phyloP scores from a whole-genome alignment of 2,797 vertebrate genomes.

The Microctenopoma lineatum region DNA sequence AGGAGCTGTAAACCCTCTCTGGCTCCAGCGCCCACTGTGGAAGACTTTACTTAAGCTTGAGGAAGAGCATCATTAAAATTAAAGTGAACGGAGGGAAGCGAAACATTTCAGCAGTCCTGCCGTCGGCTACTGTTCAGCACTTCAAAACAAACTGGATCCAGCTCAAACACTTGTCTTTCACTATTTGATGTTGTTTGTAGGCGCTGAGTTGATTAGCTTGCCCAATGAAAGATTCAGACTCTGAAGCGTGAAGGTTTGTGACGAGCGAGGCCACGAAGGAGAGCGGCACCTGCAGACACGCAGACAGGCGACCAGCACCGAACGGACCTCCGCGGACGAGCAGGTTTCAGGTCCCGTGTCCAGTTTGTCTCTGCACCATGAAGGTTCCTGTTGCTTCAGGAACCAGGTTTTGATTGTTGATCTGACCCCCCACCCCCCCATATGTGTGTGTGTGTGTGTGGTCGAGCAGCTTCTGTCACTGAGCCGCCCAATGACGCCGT shows the following conservation, averaged over 20 bases:
- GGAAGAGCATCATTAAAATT: slow-evolving; percentile 77
- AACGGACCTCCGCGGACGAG: no score
- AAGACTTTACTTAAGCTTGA: slow-evolving; percentile 72
- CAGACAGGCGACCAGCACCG: no score
- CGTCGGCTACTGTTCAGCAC: slow-evolving; percentile 52
- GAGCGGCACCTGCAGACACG: neutral
- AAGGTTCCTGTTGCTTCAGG: no score
- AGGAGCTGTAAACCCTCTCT: slow-evolving; percentile 54
- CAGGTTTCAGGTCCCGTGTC: no score
- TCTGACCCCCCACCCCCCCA: neutral
- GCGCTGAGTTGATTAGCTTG: slow-evolving; percentile 23
- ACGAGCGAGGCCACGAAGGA: neutral
- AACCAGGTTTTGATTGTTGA: neutral
- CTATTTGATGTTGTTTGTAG: slow-evolving; percentile 44
- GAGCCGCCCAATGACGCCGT: slow-evolving; percentile 51
- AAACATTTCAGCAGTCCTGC: slow-evolving; percentile 36
- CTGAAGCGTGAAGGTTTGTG: neutral
- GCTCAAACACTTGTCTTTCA: slow-evolving; percentile 22
- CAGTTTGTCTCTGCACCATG: no score
- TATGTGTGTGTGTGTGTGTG: neutral
- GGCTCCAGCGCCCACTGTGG: slow-evolving; percentile 46
- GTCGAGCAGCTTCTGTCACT: slow-evolving; percentile 31
- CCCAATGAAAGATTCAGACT: slow-evolving; percentile 7
- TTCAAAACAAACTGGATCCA: slow-evolving; percentile 55
- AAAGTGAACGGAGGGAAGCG: slow-evolving; percentile 49